Evolutionary conservation across 2,113 vertebrate species (phyloP).

Genomic region (Trichomycterus rosablanca): DNA sequence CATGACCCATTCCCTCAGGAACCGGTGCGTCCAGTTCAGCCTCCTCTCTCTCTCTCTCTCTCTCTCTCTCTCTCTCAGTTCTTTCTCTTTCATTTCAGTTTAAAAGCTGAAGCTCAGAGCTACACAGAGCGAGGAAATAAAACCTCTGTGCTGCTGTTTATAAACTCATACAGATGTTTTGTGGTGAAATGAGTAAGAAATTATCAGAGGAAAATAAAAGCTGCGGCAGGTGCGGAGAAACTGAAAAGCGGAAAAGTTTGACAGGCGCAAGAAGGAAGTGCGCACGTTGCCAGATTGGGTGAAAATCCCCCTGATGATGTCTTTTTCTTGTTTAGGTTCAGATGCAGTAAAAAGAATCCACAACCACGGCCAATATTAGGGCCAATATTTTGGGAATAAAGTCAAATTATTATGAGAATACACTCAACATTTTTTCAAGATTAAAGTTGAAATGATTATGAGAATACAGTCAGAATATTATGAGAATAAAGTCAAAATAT

Average conservation of each 20-base stretch:
- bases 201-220: neutral
- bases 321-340: no score
- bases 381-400: no score
- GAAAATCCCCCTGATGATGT: neutral
- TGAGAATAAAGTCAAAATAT: no score
- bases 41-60: conserved; percentile 59
- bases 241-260: conserved; percentile 19
- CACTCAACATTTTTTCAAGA: no score
- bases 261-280: conserved; percentile 15
- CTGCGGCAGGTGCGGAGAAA: neutral
- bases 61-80: neutral
- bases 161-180: no score
- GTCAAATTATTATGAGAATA: no score
- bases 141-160: no score
- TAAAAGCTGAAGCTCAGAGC: neutral
- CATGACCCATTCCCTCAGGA: conserved; percentile 80
- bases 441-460: no score
- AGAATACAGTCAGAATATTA: no score
- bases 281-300: neutral
- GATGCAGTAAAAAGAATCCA: no score
- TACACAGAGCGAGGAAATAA: no score
- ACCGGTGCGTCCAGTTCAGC: conserved; percentile 99
- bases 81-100: neutral
- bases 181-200: neutral
- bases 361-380: no score